phyloP scores from a whole-genome alignment of 2,888 invertebrate genomes.

The Atethmia centrago region DNA sequence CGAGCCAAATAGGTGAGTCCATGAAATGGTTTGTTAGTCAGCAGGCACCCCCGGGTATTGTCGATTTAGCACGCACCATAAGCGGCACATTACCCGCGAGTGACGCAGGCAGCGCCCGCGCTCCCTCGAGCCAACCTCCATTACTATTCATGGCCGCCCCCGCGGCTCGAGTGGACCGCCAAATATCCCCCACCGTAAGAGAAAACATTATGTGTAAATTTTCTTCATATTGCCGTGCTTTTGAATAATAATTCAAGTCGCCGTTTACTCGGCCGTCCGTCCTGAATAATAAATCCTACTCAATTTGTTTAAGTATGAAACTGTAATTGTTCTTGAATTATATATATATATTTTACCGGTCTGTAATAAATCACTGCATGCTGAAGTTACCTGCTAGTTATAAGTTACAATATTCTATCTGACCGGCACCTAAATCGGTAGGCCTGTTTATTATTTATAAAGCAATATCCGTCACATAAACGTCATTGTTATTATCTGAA shows the following conservation, averaged over 20 bases:
- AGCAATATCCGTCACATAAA: slow-evolving; percentile 83
- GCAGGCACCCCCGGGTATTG: slow-evolving; percentile 83
- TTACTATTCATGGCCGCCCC: slow-evolving; percentile 88
- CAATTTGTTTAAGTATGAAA: slow-evolving; percentile 62
- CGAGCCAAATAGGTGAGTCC: slow-evolving; percentile 78
- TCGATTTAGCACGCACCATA: slow-evolving; percentile 90
- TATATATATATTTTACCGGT: slow-evolving; percentile 52
- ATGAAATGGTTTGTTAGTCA: slow-evolving; percentile 83
- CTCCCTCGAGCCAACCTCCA: slow-evolving; percentile 80
- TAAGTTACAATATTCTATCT: slow-evolving; percentile 47
- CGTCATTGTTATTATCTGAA: slow-evolving; percentile 86
- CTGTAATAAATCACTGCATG: slow-evolving; percentile 61
- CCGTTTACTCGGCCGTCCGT: slow-evolving; percentile 58
- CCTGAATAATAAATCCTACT: slow-evolving; percentile 67
- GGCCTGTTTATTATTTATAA: slow-evolving; percentile 76
- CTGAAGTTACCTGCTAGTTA: slow-evolving; percentile 55
- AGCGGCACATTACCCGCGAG: slow-evolving; percentile 81
- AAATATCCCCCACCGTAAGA: slow-evolving; percentile 72
- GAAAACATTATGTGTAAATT: slow-evolving; percentile 78
- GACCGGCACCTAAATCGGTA: slow-evolving; percentile 54
- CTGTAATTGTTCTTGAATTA: slow-evolving; percentile 59
- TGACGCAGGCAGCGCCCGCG: slow-evolving; percentile 64
- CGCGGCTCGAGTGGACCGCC: slow-evolving; percentile 77
- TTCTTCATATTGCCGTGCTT: slow-evolving; percentile 71
- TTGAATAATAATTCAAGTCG: slow-evolving; percentile 74